phyloP scores from a whole-genome alignment of 2,113 vertebrate species.

The Paradoxurus hermaphroditus region DNA sequence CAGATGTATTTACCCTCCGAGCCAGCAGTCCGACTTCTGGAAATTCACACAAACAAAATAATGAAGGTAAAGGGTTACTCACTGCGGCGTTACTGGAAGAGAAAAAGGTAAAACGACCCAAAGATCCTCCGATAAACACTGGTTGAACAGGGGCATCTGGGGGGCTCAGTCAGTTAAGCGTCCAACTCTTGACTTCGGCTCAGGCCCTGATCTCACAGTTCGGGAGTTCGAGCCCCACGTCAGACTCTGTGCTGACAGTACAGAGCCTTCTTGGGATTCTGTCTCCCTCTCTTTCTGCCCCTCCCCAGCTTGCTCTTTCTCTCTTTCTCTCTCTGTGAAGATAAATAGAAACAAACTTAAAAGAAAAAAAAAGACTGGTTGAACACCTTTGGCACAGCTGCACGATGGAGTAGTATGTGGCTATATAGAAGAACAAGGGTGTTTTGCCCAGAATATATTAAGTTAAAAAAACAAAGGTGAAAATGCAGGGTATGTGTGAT shows the following conservation, averaged over 20 bases:
- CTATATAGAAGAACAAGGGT: background rate
- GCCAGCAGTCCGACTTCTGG: background rate
- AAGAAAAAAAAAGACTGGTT: no score
- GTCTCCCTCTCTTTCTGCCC: no score
- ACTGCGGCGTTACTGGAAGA: background rate
- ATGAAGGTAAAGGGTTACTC: background rate
- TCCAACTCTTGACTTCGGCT: no score
- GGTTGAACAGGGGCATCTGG: no score
- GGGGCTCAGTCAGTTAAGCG: no score
- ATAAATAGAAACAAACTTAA: no score
- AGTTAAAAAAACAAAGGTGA: background rate
- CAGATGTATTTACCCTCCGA: conserved; percentile 17
- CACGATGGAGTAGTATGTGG: background rate
- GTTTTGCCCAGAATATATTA: background rate
- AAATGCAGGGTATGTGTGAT: background rate
- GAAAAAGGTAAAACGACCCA: background rate
- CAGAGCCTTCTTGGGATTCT: no score
- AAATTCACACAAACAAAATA: background rate
- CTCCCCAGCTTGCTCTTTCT: no score
- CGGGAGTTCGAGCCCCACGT: no score
- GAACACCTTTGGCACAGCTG: background rate
- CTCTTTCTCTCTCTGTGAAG: no score
- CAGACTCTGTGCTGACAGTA: no score
- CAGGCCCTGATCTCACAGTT: no score
- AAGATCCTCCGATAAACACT: background rate